A percentile compares a stretch with the other conserved stretches of the same genome.
phyloP scores from a whole-genome alignment of 1,140 invertebrate genomes.

The Cydia strobilella region DNA sequence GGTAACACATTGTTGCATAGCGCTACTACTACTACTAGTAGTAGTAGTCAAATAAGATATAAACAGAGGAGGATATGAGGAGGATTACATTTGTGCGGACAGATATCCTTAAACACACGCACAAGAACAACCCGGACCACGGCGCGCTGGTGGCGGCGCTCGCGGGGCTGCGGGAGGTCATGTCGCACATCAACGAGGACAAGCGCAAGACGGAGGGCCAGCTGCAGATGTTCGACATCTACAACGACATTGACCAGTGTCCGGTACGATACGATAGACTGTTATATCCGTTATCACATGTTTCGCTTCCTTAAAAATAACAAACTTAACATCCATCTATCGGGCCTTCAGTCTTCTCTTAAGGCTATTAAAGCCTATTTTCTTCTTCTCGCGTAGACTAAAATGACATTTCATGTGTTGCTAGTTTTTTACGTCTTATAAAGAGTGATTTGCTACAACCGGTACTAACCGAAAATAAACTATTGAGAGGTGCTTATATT shows the following conservation, averaged over 20 bases:
- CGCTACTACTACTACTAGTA: no score
- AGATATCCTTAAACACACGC: slow-evolving; percentile 96
- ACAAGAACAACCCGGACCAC: slow-evolving; percentile 92
- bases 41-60: no score
- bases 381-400: no score
- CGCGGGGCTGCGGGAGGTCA: slow-evolving; percentile 93
- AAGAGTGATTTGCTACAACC: no score
- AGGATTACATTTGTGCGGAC: slow-evolving; percentile 30
- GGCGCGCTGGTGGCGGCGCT: slow-evolving; percentile 91
- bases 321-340: no score
- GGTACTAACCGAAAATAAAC: no score
- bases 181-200: slow-evolving; percentile 98
- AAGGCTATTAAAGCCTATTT: no score
- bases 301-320: not conserved
- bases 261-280: slow-evolving; percentile 85
- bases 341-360: no score
- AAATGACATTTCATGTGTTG: no score
- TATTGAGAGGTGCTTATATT: no score
- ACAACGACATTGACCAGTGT: slow-evolving; percentile 98
- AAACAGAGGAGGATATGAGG: not conserved
- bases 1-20: no score
- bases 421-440: no score
- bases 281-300: not conserved
- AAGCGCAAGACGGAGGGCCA: slow-evolving; percentile 97
- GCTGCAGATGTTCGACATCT: slow-evolving; percentile 97